Conservation (phyloP, 2,888 invertebrate species). For the Sphaerophoria rueppellii region DNA sequence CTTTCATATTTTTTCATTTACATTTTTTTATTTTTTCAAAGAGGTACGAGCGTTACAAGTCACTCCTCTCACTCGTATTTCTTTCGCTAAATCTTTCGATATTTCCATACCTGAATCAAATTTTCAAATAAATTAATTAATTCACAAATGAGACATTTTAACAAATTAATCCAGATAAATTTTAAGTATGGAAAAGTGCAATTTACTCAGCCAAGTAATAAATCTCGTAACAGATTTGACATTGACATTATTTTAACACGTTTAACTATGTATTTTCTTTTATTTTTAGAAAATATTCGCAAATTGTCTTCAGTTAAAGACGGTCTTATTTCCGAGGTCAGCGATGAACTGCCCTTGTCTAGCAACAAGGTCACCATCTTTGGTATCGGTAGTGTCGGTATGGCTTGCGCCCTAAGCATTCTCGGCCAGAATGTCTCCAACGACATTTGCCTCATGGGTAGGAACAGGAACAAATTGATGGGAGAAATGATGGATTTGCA, state of each 20-base stretch:
- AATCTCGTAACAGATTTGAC: no score
- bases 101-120: background rate
- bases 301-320: conserved; percentile 77
- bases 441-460: conserved; percentile 92
- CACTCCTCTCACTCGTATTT: background rate
- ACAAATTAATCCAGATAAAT: background rate
- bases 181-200: no score
- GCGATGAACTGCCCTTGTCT: conserved; percentile 83
- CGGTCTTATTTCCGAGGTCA: conserved; percentile 83
- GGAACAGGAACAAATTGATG: conserved; percentile 90
- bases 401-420: conserved; percentile 94
- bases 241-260: no score
- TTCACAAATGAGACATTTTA: background rate
- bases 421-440: conserved; percentile 92
- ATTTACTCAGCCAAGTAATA: background rate
- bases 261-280: conserved; percentile 6
- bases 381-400: conserved; percentile 95
- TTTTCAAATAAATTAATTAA: background rate
- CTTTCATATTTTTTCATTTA: conserved; percentile 15
- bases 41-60: no score
- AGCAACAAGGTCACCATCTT: conserved; percentile 92
- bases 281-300: conserved; percentile 19
- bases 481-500: conserved; percentile 96
- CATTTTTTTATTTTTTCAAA: no score
- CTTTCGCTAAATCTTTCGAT: background rate